Evolutionary conservation across 2,113 vertebrate genomes (phyloP).

Genomic region (Scalopus aquaticus): DNA sequence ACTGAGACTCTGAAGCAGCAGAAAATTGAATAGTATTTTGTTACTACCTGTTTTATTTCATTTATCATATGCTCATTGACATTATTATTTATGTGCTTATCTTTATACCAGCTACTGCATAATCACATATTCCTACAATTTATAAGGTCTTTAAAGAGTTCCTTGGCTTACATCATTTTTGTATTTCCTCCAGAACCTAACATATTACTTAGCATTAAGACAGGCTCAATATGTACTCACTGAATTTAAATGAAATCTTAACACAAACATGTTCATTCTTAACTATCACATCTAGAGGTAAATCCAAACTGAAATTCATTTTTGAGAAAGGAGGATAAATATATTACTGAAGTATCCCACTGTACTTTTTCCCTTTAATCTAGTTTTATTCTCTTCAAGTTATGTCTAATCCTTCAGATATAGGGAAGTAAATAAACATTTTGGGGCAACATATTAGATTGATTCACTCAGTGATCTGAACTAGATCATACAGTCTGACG

Average conservation of each 20-base stretch:
- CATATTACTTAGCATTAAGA: slow-evolving; percentile 16
- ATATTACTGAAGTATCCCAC: not conserved
- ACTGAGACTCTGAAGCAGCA: slow-evolving; percentile 17
- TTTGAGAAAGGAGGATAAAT: slow-evolving; percentile 7
- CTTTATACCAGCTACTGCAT: not conserved
- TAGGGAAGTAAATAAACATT: slow-evolving; percentile 8
- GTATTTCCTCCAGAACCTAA: not conserved
- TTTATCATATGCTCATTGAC: not conserved
- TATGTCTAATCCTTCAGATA: not conserved
- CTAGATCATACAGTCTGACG: slow-evolving; percentile 16
- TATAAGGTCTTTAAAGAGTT: not conserved
- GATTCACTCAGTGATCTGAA: not conserved
- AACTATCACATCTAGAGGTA: not conserved
- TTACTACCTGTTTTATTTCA: not conserved
- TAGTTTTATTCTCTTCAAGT: slow-evolving; percentile 33
- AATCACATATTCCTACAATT: not conserved
- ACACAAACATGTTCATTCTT: not conserved
- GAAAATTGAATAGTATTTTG: slow-evolving; percentile 5
- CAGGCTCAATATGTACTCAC: not conserved
- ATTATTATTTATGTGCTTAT: not conserved
- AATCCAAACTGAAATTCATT: not conserved
- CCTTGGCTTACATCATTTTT: not conserved
- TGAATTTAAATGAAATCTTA: slow-evolving; percentile 43
- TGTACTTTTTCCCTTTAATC: slow-evolving; percentile 13
- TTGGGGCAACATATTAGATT: not conserved